Conservation (phyloP, 2,888 invertebrate genomes). For the Stegana nigrithorax region DNA sequence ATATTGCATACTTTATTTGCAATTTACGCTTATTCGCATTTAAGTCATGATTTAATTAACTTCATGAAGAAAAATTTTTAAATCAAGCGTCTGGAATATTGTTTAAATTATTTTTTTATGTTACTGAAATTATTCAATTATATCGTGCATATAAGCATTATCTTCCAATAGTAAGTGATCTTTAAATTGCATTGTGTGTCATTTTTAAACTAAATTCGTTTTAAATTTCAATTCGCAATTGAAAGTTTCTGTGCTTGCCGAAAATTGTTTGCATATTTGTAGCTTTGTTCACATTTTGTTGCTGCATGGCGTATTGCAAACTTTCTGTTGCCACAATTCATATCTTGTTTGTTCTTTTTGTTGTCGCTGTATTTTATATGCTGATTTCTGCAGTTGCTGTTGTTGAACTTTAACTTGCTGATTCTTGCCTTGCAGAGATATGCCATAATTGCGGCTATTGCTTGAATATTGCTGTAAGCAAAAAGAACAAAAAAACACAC, state of each 20-base stretch:
- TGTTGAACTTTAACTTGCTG: constrained; percentile 2
- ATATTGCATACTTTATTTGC: too few species aligned
- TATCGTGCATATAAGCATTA: too few species aligned
- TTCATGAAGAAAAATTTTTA: too few species aligned
- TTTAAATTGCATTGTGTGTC: too few species aligned
- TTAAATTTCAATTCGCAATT: neutral
- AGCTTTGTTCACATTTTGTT: neutral
- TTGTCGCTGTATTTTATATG: constrained; percentile 2
- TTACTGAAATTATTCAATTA: too few species aligned
- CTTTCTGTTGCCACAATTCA: neutral
- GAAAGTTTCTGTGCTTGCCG: neutral
- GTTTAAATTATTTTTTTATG: neutral
- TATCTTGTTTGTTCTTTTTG: neutral
- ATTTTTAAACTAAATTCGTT: too few species aligned
- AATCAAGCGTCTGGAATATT: neutral
- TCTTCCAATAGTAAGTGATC: too few species aligned
- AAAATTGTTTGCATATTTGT: neutral
- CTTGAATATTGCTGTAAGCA: constrained; percentile 29
- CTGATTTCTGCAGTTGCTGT: neutral
- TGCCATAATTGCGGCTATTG: constrained; percentile 47
- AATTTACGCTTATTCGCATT: too few species aligned
- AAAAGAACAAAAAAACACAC: constrained; percentile 13
- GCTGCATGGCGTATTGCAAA: neutral
- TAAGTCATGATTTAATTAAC: too few species aligned
- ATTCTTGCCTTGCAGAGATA: constrained; percentile 28